Evolutionary conservation across 64 coral and sea anemone genomes (phyloP).

Genomic region (Stichodactyla helianthus): DNA sequence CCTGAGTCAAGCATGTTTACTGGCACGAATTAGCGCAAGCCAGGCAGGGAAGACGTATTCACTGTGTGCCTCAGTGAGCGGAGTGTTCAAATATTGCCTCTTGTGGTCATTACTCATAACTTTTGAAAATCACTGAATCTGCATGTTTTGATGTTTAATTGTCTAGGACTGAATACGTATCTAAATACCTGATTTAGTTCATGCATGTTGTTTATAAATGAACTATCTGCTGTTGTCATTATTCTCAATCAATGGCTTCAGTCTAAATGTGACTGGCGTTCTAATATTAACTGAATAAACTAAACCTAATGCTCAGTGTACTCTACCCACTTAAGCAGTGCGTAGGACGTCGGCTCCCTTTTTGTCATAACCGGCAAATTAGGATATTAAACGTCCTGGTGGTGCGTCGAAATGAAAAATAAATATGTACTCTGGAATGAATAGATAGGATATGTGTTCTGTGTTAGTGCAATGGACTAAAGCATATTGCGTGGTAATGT

Average conservation of each 20-base stretch:
- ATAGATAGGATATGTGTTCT: not conserved
- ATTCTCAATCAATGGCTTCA: not conserved
- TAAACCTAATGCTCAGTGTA: not conserved
- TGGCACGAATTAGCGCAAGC: no score
- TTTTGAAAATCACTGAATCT: no score
- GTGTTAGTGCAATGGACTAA: not conserved
- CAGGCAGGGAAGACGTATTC: no score
- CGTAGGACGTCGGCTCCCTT: not conserved
- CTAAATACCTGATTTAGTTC: not conserved
- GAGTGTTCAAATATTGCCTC: no score
- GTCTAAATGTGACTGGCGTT: not conserved
- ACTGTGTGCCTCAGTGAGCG: no score
- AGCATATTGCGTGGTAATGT: constrained; percentile 2
- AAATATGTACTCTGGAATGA: constrained; percentile 1
- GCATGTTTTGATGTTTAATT: no score
- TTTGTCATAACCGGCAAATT: not conserved
- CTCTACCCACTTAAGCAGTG: not conserved
- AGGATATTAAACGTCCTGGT: not conserved
- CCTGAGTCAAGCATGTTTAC: no score
- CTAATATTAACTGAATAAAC: not conserved
- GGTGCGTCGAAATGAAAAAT: constrained; percentile 5
- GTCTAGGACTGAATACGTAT: no score
- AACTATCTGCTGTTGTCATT: not conserved
- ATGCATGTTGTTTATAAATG: not conserved
- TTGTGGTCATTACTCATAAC: no score